Evolutionary conservation across 2,113 vertebrate genomes (phyloP).

Genomic region (Oxyruncus cristatus): DNA sequence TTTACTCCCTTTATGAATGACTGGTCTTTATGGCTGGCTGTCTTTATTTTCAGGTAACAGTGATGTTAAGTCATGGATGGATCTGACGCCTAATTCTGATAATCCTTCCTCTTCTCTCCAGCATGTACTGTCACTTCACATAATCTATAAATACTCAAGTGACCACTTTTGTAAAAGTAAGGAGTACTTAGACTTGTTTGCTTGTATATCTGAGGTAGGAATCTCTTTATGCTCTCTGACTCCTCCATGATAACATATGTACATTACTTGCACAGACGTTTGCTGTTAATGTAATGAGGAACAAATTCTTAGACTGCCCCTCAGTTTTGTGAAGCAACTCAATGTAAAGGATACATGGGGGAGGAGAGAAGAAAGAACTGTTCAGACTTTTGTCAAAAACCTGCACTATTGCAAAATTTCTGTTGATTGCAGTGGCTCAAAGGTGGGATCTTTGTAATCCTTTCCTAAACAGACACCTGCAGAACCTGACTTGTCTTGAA

Average conservation of each 20-base stretch:
- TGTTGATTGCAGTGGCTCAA: neutral
- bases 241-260: neutral
- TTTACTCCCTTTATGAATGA: neutral
- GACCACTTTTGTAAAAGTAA: neutral
- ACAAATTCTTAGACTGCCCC: neutral
- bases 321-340: neutral
- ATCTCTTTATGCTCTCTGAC: neutral
- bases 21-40: neutral
- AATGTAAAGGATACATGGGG: neutral
- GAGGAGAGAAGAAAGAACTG: neutral
- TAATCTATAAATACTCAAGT: neutral
- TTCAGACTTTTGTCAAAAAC: neutral
- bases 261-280: neutral
- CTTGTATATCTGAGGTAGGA: neutral
- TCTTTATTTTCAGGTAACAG: neutral
- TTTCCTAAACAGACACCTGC: neutral
- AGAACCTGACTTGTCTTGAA: neutral
- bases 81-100: neutral
- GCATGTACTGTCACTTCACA: accelerated
- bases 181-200: neutral
- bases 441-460: neutral
- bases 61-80: neutral
- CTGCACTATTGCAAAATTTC: neutral
- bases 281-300: neutral
- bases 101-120: neutral